These are phyloP conservation scores for Phocoena phocoena DNA, from an alignment of 2,113 vertebrate genomes.

Conservation along the genomic window DNA sequence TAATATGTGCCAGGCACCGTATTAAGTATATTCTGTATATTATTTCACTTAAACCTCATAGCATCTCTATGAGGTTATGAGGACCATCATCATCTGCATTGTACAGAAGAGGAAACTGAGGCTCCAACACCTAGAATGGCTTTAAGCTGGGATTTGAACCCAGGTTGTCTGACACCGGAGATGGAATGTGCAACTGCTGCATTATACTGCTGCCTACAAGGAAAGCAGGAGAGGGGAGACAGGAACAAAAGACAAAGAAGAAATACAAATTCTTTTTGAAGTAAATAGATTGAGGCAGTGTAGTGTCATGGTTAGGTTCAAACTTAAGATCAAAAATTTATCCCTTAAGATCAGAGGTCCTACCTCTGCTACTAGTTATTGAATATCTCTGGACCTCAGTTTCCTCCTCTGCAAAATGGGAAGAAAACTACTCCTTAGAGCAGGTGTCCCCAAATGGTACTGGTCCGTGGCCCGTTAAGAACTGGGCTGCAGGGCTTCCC, in stretches of 20 bases:
- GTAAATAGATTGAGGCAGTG: background rate
- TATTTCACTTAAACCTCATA: constrained; percentile 35
- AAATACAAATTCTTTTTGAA: background rate
- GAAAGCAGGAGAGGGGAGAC: background rate
- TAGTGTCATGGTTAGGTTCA: background rate
- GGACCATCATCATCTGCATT: background rate
- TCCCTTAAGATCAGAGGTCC: background rate
- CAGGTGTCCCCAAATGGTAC: too few species aligned
- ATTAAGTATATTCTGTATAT: background rate
- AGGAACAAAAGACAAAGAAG: background rate
- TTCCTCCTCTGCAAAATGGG: background rate
- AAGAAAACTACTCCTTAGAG: constrained; percentile 21
- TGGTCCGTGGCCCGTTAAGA: too few species aligned
- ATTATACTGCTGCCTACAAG: background rate
- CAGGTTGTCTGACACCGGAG: background rate
- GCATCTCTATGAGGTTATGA: background rate
- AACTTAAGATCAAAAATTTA: constrained; percentile 28
- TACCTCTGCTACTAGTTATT: constrained; percentile 10
- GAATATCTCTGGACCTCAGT: background rate
- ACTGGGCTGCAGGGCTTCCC: too few species aligned
- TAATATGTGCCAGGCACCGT: constrained; percentile 20
- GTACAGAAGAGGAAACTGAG: constrained; percentile 25
- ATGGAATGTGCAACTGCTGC: background rate
- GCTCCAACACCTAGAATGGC: background rate
- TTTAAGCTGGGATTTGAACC: background rate